Conservation (phyloP, 2,797 vertebrate genomes). For the Galago senegalensis region DNA sequence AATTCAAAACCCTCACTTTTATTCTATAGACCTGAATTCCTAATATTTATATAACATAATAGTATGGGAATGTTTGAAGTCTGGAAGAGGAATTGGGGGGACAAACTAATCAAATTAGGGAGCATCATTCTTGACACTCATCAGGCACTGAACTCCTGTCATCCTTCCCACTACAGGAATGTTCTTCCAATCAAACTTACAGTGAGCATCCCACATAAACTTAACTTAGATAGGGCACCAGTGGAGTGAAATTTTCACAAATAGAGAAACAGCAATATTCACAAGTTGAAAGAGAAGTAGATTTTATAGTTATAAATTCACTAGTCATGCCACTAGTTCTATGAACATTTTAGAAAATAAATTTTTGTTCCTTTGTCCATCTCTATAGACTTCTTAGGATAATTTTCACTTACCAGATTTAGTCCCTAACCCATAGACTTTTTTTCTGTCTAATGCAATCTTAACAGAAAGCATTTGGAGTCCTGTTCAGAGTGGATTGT, state of each 20-base stretch:
- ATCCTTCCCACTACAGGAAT: neutral
- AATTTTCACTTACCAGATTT: slow-evolving; percentile 35
- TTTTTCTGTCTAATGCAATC: slow-evolving; percentile 25
- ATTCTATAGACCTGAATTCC: neutral
- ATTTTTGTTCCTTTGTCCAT: neutral
- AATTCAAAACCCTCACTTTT: neutral
- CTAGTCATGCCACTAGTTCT: neutral
- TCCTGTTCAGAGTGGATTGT: neutral
- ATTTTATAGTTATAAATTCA: neutral
- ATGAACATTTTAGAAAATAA: slow-evolving; percentile 35
- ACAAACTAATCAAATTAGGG: neutral
- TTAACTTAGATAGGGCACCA: neutral
- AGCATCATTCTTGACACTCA: neutral
- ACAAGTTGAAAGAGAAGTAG: neutral
- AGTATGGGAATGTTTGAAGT: neutral
- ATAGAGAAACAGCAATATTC: neutral
- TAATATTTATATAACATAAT: neutral
- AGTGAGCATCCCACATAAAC: neutral
- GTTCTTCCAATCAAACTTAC: neutral
- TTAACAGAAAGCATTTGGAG: neutral
- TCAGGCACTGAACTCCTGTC: neutral
- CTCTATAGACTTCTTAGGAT: neutral
- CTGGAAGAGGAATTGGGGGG: neutral
- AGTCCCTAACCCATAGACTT: neutral
- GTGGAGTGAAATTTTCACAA: neutral